Conservation (phyloP, 2,797 vertebrate species). For the Delichon dasypus region DNA sequence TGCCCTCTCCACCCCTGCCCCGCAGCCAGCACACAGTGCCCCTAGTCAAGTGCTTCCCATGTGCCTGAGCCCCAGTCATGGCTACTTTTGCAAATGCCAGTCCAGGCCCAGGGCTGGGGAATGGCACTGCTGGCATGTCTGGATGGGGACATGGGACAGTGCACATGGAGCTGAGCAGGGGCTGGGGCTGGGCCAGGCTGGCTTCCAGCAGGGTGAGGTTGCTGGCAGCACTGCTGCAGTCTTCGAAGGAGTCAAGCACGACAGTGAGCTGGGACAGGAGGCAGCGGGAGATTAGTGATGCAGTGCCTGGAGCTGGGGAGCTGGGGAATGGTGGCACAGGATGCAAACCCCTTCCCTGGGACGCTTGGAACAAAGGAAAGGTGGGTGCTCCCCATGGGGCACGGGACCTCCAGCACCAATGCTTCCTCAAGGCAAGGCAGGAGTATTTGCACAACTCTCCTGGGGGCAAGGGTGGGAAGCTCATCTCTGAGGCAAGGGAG, state of each 20-base stretch:
- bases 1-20: background rate
- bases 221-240: background rate
- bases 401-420: background rate
- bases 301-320: background rate
- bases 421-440: background rate
- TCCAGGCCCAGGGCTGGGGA: fast-evolving
- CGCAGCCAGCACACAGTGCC: background rate
- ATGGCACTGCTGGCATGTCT: background rate
- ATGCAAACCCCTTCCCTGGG: background rate
- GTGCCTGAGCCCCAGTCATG: background rate
- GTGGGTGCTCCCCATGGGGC: too few relatives aligned
- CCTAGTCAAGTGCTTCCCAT: background rate
- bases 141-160: background rate
- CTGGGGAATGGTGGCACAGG: background rate
- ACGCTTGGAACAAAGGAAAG: background rate
- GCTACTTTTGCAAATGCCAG: background rate
- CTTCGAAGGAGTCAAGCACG: background rate
- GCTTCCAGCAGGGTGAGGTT: background rate
- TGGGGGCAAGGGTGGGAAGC: background rate
- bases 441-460: fast-evolving
- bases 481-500: background rate
- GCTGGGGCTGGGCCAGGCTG: fast-evolving
- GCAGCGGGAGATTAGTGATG: background rate
- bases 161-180: background rate
- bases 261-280: fast-evolving